Conservation (phyloP, 2,113 vertebrate genomes). For the Fukomys damarensis region DNA sequence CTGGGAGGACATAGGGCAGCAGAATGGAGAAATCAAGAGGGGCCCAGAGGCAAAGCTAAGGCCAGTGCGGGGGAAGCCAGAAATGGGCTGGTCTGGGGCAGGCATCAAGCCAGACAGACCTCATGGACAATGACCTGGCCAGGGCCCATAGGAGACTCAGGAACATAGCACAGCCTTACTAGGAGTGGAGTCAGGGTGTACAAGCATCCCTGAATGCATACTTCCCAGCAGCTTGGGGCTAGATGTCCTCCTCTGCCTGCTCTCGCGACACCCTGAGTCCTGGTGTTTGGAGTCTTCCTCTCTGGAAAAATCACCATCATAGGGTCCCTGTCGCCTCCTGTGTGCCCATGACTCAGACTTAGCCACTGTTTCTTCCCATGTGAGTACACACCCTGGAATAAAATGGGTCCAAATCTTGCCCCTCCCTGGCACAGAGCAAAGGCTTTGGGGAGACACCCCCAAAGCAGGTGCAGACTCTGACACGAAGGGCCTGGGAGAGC, state of each 20-base stretch:
- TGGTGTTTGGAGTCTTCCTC: neutral
- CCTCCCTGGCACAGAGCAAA: neutral
- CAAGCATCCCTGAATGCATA: neutral
- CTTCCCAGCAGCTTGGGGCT: no score
- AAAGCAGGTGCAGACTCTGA: neutral
- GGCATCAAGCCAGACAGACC: neutral
- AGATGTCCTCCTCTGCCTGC: neutral
- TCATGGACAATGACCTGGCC: neutral
- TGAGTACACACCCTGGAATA: neutral
- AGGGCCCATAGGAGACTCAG: neutral
- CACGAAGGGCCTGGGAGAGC: neutral
- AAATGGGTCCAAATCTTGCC: neutral
- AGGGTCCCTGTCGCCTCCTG: neutral
- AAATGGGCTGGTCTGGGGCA: neutral
- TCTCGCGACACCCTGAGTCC: fast-evolving
- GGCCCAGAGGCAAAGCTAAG: neutral
- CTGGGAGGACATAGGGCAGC: neutral
- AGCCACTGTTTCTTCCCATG: neutral
- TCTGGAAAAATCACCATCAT: neutral
- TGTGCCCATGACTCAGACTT: neutral
- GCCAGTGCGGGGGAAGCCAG: neutral
- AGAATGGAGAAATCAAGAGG: neutral
- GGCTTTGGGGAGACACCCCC: neutral
- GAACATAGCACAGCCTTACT: neutral
- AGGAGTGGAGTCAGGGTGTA: neutral